A percentile compares a stretch with the other conserved stretches of the same genome.
Conservation (phyloP, 2,888 invertebrate genomes). For the Campoplex nolae region DNA sequence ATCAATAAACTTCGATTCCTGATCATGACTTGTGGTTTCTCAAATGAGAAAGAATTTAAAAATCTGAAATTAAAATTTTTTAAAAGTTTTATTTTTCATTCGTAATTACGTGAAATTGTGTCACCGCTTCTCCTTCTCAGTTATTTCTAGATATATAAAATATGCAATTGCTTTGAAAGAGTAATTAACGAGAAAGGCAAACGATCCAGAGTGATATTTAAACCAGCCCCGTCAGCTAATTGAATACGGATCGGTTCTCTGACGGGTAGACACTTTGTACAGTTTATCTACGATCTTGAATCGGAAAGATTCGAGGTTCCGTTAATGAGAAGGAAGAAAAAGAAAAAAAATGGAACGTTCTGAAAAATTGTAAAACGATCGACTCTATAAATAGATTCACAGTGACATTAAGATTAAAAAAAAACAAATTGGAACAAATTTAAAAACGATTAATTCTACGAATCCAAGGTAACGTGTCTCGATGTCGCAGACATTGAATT, state of each 20-base stretch:
- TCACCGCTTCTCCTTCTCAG: background rate
- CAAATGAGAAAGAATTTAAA: background rate
- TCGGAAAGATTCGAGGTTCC: background rate
- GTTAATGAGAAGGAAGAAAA: background rate
- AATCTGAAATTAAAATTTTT: background rate
- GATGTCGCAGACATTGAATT: constrained; percentile 2
- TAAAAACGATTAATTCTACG: background rate
- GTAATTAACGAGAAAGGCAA: background rate
- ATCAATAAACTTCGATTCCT: background rate
- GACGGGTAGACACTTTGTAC: background rate
- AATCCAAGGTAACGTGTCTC: background rate
- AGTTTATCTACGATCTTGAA: background rate
- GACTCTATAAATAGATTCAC: background rate
- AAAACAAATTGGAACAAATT: background rate
- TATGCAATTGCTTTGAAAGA: background rate
- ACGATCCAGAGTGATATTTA: background rate
- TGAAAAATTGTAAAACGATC: background rate
- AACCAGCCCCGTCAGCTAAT: background rate
- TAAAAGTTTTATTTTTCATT: background rate
- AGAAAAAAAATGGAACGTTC: constrained; percentile 1
- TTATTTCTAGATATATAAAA: background rate
- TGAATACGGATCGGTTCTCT: background rate
- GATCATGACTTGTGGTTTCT: background rate
- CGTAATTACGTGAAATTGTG: background rate
- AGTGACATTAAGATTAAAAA: too few relatives aligned